These are phyloP conservation scores for Burhinus oedicnemus DNA, from an alignment of 2,113 vertebrate genomes.

Conservation along the genomic window DNA sequence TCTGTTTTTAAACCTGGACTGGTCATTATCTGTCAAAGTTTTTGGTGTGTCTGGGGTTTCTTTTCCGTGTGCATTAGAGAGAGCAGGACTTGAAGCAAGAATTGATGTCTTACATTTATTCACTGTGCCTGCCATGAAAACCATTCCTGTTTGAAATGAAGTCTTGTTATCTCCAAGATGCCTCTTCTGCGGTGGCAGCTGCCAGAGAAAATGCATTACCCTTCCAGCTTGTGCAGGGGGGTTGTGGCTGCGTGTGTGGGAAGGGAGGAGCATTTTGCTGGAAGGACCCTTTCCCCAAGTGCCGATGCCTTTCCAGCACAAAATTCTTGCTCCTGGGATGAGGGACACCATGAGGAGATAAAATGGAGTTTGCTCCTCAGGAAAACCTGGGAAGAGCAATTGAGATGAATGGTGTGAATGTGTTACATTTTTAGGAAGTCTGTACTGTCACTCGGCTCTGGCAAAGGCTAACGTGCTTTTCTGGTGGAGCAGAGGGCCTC, in stretches of 20 bases:
- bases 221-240: conserved; percentile 8
- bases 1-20: conserved; percentile 1
- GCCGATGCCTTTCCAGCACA: background rate
- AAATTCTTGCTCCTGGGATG: background rate
- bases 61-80: background rate
- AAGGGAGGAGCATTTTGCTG: background rate
- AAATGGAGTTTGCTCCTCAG: background rate
- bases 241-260: background rate
- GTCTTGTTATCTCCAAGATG: conserved; percentile 29
- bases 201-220: conserved; percentile 20
- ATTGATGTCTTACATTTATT: background rate
- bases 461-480: background rate
- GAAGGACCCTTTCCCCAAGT: background rate
- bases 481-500: background rate
- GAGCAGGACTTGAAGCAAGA: background rate
- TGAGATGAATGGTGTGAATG: background rate
- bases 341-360: background rate
- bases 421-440: conserved; percentile 10
- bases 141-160: background rate
- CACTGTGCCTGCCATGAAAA: conserved; percentile 22
- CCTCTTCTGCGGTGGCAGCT: conserved; percentile 17
- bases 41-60: background rate
- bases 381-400: background rate
- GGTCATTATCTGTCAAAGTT: conserved; percentile 22
- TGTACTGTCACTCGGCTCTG: background rate